Evolutionary conservation across 2,113 vertebrate genomes (phyloP).

Genomic region (Opisthocomus hoazin): DNA sequence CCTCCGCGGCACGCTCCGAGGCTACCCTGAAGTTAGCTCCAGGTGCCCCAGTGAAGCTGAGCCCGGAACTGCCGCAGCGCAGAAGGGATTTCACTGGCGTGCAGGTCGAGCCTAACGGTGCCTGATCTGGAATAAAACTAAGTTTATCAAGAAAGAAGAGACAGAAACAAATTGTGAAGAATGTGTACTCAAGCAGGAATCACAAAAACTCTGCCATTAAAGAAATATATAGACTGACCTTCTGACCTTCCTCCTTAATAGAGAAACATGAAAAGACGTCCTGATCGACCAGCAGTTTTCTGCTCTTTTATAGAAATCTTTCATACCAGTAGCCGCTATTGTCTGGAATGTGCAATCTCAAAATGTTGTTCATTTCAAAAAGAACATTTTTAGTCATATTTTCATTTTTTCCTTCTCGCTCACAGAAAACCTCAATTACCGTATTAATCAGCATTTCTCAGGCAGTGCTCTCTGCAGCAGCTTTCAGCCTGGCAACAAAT

Average conservation of each 20-base stretch:
- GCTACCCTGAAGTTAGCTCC: conserved; percentile 68
- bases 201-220: conserved; percentile 26
- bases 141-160: conserved; percentile 38
- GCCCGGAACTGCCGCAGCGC: background rate
- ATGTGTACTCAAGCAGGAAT: background rate
- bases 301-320: conserved; percentile 23
- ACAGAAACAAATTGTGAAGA: conserved; percentile 29
- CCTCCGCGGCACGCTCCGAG: conserved; percentile 32
- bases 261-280: background rate
- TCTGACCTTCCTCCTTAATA: conserved; percentile 42
- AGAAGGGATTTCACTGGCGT: background rate
- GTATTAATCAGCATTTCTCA: conserved; percentile 75
- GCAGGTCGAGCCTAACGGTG: background rate
- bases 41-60: conserved; percentile 47
- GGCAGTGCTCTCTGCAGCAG: conserved; percentile 44
- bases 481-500: conserved; percentile 56
- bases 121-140: background rate
- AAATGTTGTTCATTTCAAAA: conserved; percentile 66
- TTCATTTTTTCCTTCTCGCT: conserved; percentile 58
- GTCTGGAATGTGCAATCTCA: conserved; percentile 58
- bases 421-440: conserved; percentile 64
- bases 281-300: background rate
- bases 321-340: conserved; percentile 32
- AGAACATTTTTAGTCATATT: conserved; percentile 63
- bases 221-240: conserved; percentile 35